Percentiles rank a stretch among this genome's conserved stretches.
These are phyloP conservation scores for Arion vulgaris DNA, from an alignment of 1,140 invertebrate genomes.

Conservation along the genomic window DNA sequence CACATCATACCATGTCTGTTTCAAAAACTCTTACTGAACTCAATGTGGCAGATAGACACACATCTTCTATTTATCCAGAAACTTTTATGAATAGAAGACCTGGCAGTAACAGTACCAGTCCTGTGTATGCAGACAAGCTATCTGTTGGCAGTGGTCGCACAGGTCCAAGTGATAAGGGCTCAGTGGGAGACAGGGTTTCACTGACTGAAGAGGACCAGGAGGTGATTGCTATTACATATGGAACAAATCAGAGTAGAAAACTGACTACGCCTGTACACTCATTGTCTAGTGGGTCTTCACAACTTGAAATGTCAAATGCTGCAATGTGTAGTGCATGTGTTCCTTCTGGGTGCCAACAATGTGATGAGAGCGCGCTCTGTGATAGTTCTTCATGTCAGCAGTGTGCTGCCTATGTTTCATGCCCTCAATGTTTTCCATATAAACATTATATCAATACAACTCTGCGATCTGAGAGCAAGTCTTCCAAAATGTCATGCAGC, in stretches of 20 bases:
- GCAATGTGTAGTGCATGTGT: background rate
- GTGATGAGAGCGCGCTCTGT: slow-evolving; percentile 20
- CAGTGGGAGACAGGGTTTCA: slow-evolving; percentile 29
- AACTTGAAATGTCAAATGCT: background rate
- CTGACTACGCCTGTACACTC: slow-evolving; percentile 13
- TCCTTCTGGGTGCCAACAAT: slow-evolving; percentile 25
- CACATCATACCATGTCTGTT: slow-evolving; percentile 14
- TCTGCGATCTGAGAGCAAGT: slow-evolving; percentile 45
- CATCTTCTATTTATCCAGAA: background rate
- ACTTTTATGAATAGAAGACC: background rate
- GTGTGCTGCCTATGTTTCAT: slow-evolving; percentile 43
- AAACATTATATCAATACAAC: slow-evolving; percentile 37
- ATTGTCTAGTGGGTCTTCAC: background rate
- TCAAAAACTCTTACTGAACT: slow-evolving; percentile 29
- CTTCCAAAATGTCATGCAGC: slow-evolving; percentile 46
- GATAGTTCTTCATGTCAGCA: slow-evolving; percentile 31
- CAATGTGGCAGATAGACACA: background rate
- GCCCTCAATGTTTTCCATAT: slow-evolving; percentile 54
- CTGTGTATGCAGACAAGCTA: background rate
- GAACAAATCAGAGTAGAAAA: slow-evolving; percentile 17
- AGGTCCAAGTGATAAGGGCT: background rate
- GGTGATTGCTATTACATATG: slow-evolving; percentile 34
- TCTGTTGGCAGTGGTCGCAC: background rate
- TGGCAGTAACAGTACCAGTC: background rate
- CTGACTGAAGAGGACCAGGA: slow-evolving; percentile 36